These are phyloP conservation scores for Dolichallabes microphthalmus DNA, from an alignment of 2,113 vertebrate species.

Conservation along the genomic window DNA sequence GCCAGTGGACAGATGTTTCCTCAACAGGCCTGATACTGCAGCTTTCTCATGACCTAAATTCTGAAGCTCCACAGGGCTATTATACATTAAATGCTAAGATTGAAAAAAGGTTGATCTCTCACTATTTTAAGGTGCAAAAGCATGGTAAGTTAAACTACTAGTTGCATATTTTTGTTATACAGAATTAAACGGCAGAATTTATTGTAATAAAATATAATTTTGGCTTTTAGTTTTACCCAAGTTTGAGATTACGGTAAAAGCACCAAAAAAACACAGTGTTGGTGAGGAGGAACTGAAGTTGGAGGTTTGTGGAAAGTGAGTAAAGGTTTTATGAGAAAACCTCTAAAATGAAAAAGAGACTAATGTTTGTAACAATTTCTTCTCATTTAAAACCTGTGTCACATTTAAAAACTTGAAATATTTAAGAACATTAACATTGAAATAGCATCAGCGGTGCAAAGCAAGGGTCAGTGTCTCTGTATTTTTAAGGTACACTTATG, in stretches of 20 bases:
- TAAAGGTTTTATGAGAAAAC: not conserved
- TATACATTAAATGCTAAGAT: constrained; percentile 55
- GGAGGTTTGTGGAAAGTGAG: constrained; percentile 66
- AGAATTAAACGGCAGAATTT: not conserved
- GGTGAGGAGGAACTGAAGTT: constrained; percentile 44
- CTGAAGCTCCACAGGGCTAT: constrained; percentile 62
- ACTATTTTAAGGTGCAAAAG: constrained; percentile 66
- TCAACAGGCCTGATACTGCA: constrained; percentile 61
- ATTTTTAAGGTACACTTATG: constrained; percentile 66
- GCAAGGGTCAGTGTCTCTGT: not conserved
- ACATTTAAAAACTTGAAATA: not conserved
- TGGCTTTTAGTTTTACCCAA: constrained; percentile 64
- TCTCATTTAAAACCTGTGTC: not conserved
- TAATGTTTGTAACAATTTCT: not conserved
- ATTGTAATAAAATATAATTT: not conserved
- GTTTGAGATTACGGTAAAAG: constrained; percentile 61
- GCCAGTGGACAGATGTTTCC: constrained; percentile 66
- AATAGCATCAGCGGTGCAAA: not conserved
- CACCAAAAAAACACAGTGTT: constrained; percentile 47
- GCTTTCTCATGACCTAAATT: constrained; percentile 63
- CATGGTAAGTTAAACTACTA: constrained; percentile 59
- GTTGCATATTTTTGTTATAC: not conserved
- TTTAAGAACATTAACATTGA: not conserved
- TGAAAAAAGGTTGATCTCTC: not conserved
- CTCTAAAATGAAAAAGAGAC: not conserved